Evolutionary conservation across 2,113 vertebrate species (phyloP), one percentile per base, ranked within the genome.

Genomic region (Notothenia rossii): DNA sequence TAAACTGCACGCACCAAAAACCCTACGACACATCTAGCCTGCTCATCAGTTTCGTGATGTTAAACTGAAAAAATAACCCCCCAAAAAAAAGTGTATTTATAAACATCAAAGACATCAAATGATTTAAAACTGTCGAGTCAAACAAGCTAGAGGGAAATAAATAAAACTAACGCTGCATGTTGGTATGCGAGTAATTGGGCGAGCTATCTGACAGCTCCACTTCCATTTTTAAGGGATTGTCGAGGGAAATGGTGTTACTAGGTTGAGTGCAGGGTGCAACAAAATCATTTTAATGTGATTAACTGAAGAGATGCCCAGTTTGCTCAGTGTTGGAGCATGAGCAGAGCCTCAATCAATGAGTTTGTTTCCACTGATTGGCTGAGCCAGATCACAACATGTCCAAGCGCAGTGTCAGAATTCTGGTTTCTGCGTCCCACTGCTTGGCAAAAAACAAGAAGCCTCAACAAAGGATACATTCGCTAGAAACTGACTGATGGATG

Each of bases 251-350:
- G 58, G 20, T 46, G 58, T 22, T 36, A 53, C 45, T 10, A 33
- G 56, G 65, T n/a, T 13, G 64, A 81, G 54, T 17, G 18, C 62
- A 81, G 64, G 18, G 65, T 70, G 75, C 56, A 62, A 70, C 50
- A 62, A 74, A 68, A 73, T 77, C 18, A 72, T 87, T 82, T 79
- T 63, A 84, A 81, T 82, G 65, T 76, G 58, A 54, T 67, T 81
- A 74, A 80, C 63, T 84, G 69, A 80, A 82, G 75, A 86, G 72
- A 86, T 64, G 77, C 60, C 77, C 29, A 13, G 22, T 25, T 45
- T 17, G 40, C 51, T 74, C 15, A 45, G 71, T 71, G 62, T 76
- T 49, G 77, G 71, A 65, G 68, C 25, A 22, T n/a, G 76, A 36
- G 49, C 48, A 45, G 2, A 15, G 49, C 49, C 66, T 74, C 48